Conservation (phyloP, 2,113 vertebrate species). For the Megatriorchis doriae region DNA sequence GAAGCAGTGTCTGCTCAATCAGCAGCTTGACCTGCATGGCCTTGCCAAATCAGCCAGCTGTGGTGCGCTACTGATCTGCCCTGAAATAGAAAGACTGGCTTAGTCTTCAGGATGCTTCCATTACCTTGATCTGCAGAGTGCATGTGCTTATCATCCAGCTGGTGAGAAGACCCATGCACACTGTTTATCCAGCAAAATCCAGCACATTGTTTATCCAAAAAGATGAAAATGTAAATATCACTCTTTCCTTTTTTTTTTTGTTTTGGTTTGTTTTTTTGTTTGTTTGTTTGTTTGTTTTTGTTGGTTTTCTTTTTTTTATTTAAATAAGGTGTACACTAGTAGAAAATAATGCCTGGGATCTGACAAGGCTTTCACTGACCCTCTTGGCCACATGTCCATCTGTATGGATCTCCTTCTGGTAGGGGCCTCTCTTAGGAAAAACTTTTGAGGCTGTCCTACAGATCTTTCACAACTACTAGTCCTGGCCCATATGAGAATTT, state of each 20-base stretch:
- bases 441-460: not conserved
- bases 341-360: not conserved
- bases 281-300: no score
- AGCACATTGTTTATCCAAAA: not conserved
- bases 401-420: not conserved
- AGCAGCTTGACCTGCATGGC: not conserved
- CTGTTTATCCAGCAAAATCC: not conserved
- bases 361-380: not conserved
- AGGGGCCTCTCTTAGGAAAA: not conserved
- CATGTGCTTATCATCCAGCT: not conserved
- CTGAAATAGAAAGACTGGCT: not conserved
- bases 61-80: not conserved
- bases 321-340: not conserved
- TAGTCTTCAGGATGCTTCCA: not conserved
- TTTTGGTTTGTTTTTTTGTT: no score
- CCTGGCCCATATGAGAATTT: not conserved
- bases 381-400: accelerated
- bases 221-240: not conserved
- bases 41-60: not conserved
- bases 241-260: no score
- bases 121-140: not conserved
- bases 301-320: not conserved
- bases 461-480: not conserved
- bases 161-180: not conserved
- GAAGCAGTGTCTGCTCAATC: not conserved